A percentile compares a stretch with the other conserved stretches of the same genome.
Conservation (phyloP, 2,888 invertebrate genomes). For the Candidula unifasciata region DNA sequence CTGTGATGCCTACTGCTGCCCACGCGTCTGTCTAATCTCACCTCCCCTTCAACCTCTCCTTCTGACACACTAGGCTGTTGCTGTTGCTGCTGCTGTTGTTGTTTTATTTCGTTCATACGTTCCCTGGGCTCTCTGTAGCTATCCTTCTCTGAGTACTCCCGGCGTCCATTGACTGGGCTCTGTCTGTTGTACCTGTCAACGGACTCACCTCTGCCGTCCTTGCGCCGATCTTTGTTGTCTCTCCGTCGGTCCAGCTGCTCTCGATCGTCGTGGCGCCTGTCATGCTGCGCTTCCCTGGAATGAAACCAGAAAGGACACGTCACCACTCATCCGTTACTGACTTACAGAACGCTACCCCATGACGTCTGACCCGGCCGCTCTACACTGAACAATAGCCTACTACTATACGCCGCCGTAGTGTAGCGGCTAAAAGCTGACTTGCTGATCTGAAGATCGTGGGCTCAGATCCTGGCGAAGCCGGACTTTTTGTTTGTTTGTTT, state of each 20-base stretch:
- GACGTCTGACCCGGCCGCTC: no score
- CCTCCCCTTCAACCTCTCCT: constrained; percentile 42
- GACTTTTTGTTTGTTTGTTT: no score
- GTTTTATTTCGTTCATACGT: constrained; percentile 29
- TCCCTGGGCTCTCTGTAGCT: constrained; percentile 49
- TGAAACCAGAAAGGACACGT: background rate
- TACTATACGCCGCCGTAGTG: no score
- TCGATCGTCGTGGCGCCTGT: constrained; percentile 49
- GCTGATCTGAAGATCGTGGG: no score
- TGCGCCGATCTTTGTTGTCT: constrained; percentile 51
- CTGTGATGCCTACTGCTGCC: constrained; percentile 55
- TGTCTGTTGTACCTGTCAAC: constrained; percentile 61
- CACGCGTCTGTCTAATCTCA: constrained; percentile 50
- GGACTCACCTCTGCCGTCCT: constrained; percentile 53
- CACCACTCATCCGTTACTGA: no score
- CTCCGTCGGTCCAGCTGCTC: constrained; percentile 52
- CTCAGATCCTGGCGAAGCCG: no score
- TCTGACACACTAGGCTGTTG: background rate
- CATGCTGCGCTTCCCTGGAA: constrained; percentile 47
- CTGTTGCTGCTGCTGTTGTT: constrained; percentile 35
- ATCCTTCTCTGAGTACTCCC: constrained; percentile 54
- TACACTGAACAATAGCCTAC: no score
- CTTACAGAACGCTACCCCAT: no score
- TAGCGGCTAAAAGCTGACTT: no score
- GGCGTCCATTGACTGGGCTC: constrained; percentile 61